Conservation (phyloP, 2,797 vertebrate genomes). For the Miichthys miiuy region DNA sequence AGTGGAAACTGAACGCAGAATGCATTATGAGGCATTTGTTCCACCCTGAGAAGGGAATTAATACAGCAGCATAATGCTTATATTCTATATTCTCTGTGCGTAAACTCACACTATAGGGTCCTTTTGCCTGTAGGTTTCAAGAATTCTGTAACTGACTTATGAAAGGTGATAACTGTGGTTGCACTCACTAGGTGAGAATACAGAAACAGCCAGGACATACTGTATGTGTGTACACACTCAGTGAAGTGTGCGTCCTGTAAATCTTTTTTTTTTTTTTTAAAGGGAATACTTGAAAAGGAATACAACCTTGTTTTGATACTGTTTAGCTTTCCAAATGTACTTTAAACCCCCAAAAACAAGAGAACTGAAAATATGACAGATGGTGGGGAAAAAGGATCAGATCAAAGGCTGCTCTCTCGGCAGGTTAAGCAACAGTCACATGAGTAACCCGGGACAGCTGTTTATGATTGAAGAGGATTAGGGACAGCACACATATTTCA, state of each 20-base stretch:
- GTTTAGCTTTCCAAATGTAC: conserved; percentile 46
- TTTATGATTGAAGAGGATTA: conserved; percentile 80
- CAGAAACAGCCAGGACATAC: not conserved
- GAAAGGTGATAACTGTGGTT: conserved; percentile 12
- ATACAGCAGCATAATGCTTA: conserved; percentile 31
- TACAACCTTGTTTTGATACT: conserved; percentile 24
- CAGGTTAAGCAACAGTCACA: conserved; percentile 79
- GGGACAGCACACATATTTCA: conserved; percentile 79
- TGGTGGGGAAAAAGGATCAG: conserved; percentile 68
- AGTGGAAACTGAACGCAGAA: conserved; percentile 25
- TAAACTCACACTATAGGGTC: conserved; percentile 36
- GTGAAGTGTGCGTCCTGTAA: conserved; percentile 17
- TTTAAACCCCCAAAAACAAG: conserved; percentile 56
- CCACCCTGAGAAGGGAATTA: conserved; percentile 27
- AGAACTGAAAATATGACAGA: conserved; percentile 70
- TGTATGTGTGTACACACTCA: conserved; percentile 12
- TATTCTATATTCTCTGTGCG: conserved; percentile 31
- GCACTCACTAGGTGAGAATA: conserved; percentile 11
- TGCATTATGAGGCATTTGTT: conserved; percentile 41
- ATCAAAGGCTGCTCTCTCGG: conserved; percentile 73
- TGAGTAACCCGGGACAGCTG: conserved; percentile 80
- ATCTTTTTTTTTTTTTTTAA: not conserved
- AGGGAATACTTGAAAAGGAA: not conserved
- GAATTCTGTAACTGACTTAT: conserved; percentile 2
- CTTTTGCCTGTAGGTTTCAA: conserved; percentile 32